Percentiles rank a stretch among this genome's conserved stretches.
Conservation (phyloP, 2,888 invertebrate genomes). For the Oscheius sp. region DNA sequence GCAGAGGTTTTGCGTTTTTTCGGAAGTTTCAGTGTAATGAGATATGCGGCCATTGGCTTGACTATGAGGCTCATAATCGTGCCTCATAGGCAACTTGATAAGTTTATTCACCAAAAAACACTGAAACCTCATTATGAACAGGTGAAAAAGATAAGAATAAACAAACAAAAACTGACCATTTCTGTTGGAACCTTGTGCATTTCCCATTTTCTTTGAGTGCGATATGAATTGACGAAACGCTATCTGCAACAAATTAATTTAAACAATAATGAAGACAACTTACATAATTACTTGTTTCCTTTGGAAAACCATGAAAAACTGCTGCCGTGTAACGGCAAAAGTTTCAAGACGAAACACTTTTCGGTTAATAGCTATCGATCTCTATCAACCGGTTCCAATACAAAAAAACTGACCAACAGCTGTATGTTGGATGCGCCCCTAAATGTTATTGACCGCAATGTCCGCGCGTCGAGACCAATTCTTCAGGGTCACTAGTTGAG, state of each 20-base stretch:
- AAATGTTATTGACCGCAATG: slow-evolving; percentile 17
- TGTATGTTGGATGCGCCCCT: background rate
- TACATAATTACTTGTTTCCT: too few relatives aligned
- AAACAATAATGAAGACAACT: background rate
- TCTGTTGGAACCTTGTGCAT: slow-evolving; percentile 21
- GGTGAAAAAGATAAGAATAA: background rate
- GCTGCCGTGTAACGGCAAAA: too few relatives aligned
- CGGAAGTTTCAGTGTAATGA: slow-evolving; percentile 21
- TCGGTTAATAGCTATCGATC: too few relatives aligned
- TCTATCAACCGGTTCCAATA: too few relatives aligned
- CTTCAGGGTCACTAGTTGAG: background rate
- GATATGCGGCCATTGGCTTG: too few relatives aligned
- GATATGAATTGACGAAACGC: too few relatives aligned
- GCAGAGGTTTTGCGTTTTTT: slow-evolving; percentile 25
- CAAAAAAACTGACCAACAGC: slow-evolving; percentile 14
- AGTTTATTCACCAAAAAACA: background rate
- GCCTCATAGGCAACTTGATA: too few relatives aligned
- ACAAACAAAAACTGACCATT: slow-evolving; percentile 3
- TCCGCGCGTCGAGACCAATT: slow-evolving; percentile 28
- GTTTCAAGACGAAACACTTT: too few relatives aligned
- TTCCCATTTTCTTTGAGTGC: slow-evolving; percentile 24
- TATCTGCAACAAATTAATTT: too few relatives aligned
- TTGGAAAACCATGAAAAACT: too few relatives aligned
- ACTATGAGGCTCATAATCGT: background rate
- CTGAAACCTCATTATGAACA: background rate